Base-by-base conservation (phyloP, 2,113 vertebrate species). In the Dipodomys merriami region DNA sequence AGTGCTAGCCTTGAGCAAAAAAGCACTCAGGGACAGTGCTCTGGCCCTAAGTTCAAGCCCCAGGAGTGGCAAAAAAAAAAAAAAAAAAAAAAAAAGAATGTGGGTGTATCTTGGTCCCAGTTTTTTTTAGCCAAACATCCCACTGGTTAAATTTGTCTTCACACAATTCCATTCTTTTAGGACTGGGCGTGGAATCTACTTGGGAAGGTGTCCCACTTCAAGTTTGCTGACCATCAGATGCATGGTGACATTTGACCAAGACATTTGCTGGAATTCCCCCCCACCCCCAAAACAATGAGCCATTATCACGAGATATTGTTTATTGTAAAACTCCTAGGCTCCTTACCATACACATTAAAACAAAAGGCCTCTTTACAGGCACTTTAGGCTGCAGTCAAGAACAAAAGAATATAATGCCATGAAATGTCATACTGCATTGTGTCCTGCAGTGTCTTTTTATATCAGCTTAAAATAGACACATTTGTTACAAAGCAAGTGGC, bases 211-310 rank as follows among this genome's bases (percentile, higher is more conserved):
- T 95, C 95, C 93, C 94, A 94, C 94, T 95, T 92, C 93, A 93
- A 96, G 83, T 92, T 90, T 96, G 96, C 97, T 97, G 97, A 97
- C 96, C 93, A 89, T 3, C 12, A 96, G 97, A 96, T 97, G 97
- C 95, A 94, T 88, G 96, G 96, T 98, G 98, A 98, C 98, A 98
- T 98, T 98, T 97, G 88, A 94, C 96, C 96, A 97, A 98, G 97
- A 98, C 96, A 97, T 96, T 96, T 96, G 97, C 95, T 97, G 94
- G 92, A 86, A 95, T 97, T 97, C 95, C 57, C 96, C 94, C 79
- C 4, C 78, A 44, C 86, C 7, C 88, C 78, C 49, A 84, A 97
- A 97, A 98, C 96, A 98, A 98, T 97, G 97, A 97, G 93, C 97
- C 97, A 97, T 97, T 98, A 97, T 98, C 95, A 97, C 96, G 95